Conservation (phyloP, 2,113 vertebrate species). For the Hassar affinis region DNA sequence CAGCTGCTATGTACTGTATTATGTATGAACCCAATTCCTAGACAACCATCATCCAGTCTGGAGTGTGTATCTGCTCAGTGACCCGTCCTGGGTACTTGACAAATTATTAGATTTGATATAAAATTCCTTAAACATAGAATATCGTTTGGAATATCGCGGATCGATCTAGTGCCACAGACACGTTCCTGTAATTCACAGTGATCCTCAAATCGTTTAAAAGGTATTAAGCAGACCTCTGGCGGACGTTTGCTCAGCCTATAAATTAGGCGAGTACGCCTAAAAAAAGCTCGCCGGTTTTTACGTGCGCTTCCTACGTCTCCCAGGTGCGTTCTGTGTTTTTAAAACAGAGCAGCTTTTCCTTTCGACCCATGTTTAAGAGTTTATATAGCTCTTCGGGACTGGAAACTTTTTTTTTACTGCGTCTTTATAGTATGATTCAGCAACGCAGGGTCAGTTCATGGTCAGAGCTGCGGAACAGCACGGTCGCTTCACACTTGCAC, state of each 20-base stretch:
- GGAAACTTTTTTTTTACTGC: slow-evolving; percentile 12
- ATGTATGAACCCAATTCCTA: too few species aligned
- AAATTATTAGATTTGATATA: background rate
- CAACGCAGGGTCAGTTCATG: slow-evolving; percentile 5
- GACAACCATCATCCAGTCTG: too few species aligned
- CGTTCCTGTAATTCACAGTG: background rate
- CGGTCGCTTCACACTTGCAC: background rate
- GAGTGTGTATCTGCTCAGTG: background rate
- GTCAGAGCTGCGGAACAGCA: slow-evolving; percentile 14
- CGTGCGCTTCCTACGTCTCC: background rate
- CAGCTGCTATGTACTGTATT: too few species aligned
- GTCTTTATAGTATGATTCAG: slow-evolving; percentile 36
- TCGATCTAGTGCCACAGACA: background rate
- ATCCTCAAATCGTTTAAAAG: background rate
- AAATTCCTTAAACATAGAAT: slow-evolving; percentile 16
- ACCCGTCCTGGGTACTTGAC: background rate
- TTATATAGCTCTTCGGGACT: slow-evolving; percentile 34
- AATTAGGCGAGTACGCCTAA: background rate
- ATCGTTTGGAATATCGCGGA: background rate
- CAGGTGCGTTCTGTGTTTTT: background rate
- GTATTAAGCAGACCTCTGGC: too few species aligned
- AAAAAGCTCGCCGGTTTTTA: background rate
- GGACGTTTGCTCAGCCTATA: too few species aligned
- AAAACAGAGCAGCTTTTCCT: slow-evolving; percentile 23
- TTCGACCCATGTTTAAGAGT: slow-evolving; percentile 32